Conservation (phyloP, 2,797 vertebrate genomes). For the Hozukius guyotensis region DNA sequence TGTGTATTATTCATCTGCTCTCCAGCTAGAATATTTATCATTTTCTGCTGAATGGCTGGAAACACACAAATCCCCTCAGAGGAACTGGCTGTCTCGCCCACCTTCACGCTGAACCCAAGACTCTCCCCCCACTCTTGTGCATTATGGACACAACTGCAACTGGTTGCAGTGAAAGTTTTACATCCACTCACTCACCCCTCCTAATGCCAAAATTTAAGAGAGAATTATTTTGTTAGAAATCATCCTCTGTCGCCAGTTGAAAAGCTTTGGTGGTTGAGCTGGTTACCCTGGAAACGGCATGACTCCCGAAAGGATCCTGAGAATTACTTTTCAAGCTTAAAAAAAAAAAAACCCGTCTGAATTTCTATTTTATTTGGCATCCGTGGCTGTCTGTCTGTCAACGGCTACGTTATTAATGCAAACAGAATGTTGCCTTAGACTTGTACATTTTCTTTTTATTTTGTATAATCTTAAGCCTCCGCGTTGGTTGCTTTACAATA, state of each 20-base stretch:
- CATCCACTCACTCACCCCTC: slow-evolving; percentile 10
- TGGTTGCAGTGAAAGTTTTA: slow-evolving; percentile 74
- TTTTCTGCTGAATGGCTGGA: slow-evolving; percentile 64
- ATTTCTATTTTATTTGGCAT: slow-evolving; percentile 46
- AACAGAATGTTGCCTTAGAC: slow-evolving; percentile 83
- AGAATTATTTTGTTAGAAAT: slow-evolving; percentile 53
- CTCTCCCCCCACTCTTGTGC: slow-evolving; percentile 51
- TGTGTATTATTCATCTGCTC: slow-evolving; percentile 61
- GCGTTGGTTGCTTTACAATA: slow-evolving; percentile 71
- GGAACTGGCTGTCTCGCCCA: slow-evolving; percentile 35
- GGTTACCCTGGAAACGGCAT: slow-evolving; percentile 66
- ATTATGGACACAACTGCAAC: slow-evolving; percentile 76
- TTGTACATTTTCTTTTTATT: slow-evolving; percentile 64
- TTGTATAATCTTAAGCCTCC: slow-evolving; percentile 73
- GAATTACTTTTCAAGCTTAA: slow-evolving; percentile 52
- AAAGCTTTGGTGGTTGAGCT: slow-evolving; percentile 57
- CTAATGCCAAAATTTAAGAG: slow-evolving; percentile 42
- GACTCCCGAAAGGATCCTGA: slow-evolving; percentile 39
- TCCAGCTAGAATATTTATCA: slow-evolving; percentile 49
- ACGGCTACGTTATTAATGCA: slow-evolving; percentile 71
- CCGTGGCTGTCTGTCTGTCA: slow-evolving; percentile 53
- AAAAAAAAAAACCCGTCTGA: slow-evolving; percentile 1
- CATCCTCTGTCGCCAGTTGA: slow-evolving; percentile 48
- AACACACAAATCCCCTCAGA: slow-evolving; percentile 32
- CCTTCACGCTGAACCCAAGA: slow-evolving; percentile 43